Conservation (phyloP, 1,140 invertebrate species). For the Trinorchestia longiramus region DNA sequence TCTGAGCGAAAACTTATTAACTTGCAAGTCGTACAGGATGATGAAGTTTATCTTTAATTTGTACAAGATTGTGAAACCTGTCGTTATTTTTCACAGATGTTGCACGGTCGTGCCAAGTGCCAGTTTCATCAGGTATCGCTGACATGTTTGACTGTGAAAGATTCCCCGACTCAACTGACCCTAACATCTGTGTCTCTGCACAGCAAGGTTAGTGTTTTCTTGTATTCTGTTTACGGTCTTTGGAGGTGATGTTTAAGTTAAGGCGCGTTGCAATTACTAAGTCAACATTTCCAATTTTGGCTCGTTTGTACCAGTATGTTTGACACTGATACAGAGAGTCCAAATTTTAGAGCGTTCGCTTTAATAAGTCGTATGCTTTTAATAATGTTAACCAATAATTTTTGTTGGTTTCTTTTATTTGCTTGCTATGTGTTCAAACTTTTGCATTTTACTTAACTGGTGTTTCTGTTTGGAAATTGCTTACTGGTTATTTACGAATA, state of each 20-base stretch:
- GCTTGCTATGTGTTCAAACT: neutral
- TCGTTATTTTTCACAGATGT: slow-evolving; percentile 70
- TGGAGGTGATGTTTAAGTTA: neutral
- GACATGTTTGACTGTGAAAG: slow-evolving; percentile 75
- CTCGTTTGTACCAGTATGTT: too few relatives aligned
- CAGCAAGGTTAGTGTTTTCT: slow-evolving; percentile 68
- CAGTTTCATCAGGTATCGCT: slow-evolving; percentile 73
- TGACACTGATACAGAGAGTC: neutral
- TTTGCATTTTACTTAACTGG: neutral
- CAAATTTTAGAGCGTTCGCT: neutral
- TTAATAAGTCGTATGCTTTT: neutral
- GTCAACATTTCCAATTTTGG: neutral
- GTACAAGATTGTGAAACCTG: neutral
- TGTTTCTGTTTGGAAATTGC: neutral
- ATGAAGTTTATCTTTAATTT: neutral
- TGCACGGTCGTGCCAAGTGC: slow-evolving; percentile 76
- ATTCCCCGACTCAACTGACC: slow-evolving; percentile 74
- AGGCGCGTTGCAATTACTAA: neutral
- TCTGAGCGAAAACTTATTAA: too few relatives aligned
- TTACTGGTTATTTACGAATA: too few relatives aligned
- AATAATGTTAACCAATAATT: neutral
- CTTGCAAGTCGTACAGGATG: neutral
- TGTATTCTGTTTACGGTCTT: neutral
- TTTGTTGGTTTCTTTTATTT: neutral
- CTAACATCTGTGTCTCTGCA: slow-evolving; percentile 70